phyloP scores from a whole-genome alignment of 2,888 invertebrate species.

The Pomacea canaliculata region DNA sequence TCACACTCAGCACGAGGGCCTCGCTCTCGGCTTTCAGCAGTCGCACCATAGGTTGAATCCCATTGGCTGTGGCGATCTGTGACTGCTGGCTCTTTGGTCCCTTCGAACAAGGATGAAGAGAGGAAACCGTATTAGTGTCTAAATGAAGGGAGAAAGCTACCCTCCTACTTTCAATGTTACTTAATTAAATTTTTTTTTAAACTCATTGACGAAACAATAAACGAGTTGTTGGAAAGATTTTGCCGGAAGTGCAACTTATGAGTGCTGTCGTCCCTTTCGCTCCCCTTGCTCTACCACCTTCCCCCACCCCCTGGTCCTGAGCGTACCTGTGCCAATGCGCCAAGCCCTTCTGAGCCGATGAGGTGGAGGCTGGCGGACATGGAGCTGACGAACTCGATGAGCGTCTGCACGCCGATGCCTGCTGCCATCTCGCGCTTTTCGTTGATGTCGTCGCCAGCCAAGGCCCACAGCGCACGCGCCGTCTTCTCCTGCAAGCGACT shows the following conservation, averaged over 20 bases:
- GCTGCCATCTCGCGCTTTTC: slow-evolving; percentile 63
- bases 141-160: too few relatives aligned
- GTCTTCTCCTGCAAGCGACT: slow-evolving; percentile 56
- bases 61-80: slow-evolving; percentile 62
- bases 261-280: too few relatives aligned
- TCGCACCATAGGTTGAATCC: slow-evolving; percentile 62
- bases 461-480: slow-evolving; percentile 66
- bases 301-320: too few relatives aligned
- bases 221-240: background rate
- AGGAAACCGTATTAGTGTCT: too few relatives aligned
- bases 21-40: slow-evolving; percentile 64
- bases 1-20: slow-evolving; percentile 65
- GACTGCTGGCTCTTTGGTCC: slow-evolving; percentile 63
- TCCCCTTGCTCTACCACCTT: too few relatives aligned
- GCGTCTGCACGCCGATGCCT: slow-evolving; percentile 61
- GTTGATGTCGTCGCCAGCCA: slow-evolving; percentile 63
- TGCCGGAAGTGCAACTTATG: too few relatives aligned
- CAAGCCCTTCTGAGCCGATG: slow-evolving; percentile 67
- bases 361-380: slow-evolving; percentile 64
- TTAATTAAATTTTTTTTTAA: background rate
- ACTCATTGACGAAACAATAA: background rate
- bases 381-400: slow-evolving; percentile 67
- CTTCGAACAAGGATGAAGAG: slow-evolving; percentile 29
- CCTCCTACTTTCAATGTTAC: too few relatives aligned
- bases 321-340: slow-evolving; percentile 56